Conservation (phyloP, 1,140 invertebrate genomes). For the Melitaea cinxia region DNA sequence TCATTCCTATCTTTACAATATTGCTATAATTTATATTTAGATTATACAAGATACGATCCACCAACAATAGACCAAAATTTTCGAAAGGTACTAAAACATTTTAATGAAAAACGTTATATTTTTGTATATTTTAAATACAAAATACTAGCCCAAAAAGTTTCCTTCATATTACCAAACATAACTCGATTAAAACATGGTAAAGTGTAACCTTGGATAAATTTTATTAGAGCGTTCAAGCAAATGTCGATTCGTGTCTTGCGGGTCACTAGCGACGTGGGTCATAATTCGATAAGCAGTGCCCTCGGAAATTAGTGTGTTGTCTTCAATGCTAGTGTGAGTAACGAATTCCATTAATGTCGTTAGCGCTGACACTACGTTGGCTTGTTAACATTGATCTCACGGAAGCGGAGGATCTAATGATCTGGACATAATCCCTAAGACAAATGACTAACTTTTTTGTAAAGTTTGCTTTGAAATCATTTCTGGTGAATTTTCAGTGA, state of each 20-base stretch:
- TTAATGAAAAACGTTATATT: too few species aligned
- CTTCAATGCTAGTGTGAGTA: conserved; percentile 16
- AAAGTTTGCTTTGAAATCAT: too few species aligned
- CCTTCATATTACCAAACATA: conserved; percentile 1
- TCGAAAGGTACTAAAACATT: too few species aligned
- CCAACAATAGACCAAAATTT: neutral
- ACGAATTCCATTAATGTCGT: conserved; percentile 30
- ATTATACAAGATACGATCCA: neutral
- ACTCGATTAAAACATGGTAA: conserved; percentile 27
- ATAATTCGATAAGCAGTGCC: conserved; percentile 45
- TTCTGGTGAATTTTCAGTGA: too few species aligned
- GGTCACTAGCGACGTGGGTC: conserved; percentile 42
- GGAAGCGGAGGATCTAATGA: neutral
- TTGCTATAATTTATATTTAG: neutral
- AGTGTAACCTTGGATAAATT: conserved; percentile 18
- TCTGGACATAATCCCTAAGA: neutral
- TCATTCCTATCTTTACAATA: neutral
- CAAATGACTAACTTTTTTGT: neutral
- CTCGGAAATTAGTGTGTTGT: conserved; percentile 39
- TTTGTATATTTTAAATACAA: too few species aligned
- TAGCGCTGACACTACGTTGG: conserved; percentile 23
- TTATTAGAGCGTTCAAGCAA: conserved; percentile 25
- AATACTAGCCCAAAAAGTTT: neutral
- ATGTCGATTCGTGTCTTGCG: conserved; percentile 40
- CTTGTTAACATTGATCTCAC: conserved; percentile 16